phyloP scores from a whole-genome alignment of 2,113 vertebrate genomes.

The Acanthochromis polyacanthus region DNA sequence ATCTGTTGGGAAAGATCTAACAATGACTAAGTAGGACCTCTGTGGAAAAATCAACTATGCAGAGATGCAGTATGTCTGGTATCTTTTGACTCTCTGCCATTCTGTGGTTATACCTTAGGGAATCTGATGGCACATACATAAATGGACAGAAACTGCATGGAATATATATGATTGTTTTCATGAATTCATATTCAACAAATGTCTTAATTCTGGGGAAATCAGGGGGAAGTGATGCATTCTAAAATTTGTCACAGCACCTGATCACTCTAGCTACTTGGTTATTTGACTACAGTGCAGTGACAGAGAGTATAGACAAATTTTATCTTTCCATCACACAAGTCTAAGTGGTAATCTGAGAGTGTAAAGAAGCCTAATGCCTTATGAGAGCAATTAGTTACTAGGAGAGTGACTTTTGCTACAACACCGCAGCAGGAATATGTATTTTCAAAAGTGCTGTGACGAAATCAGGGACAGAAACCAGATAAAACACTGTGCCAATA shows the following conservation, averaged over 20 bases:
- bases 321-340: conserved; percentile 11
- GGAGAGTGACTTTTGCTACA: too few relatives aligned
- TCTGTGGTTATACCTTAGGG: background rate
- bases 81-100: conserved; percentile 4
- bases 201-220: too few relatives aligned
- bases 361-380: too few relatives aligned
- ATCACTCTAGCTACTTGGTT: background rate
- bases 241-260: background rate
- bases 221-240: too few relatives aligned
- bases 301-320: background rate
- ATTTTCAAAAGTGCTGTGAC: too few relatives aligned
- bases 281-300: background rate
- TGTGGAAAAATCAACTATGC: background rate
- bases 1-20: background rate
- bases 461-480: background rate
- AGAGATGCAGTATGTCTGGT: background rate
- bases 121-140: background rate
- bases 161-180: too few relatives aligned
- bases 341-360: too few relatives aligned
- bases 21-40: background rate
- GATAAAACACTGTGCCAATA: background rate
- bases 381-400: too few relatives aligned
- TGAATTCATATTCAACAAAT: too few relatives aligned
- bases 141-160: background rate
- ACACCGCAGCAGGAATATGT: too few relatives aligned